A percentile compares a stretch with the other conserved stretches of the same genome.
Evolutionary conservation across 2,113 vertebrate genomes (phyloP).

Genomic region (Trogon surrucura): DNA sequence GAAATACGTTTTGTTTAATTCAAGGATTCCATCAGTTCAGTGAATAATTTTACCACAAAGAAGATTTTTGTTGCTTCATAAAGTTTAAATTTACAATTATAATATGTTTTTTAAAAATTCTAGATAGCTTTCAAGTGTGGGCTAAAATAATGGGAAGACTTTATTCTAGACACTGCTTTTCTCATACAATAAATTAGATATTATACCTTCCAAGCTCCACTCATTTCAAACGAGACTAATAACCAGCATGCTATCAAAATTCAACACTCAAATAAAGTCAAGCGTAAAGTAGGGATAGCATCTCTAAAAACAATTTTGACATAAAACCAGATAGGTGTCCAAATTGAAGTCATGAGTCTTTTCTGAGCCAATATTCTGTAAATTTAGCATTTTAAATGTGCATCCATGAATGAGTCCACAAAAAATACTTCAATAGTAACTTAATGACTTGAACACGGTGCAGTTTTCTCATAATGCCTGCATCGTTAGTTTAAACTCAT

Average conservation of each 20-base stretch:
- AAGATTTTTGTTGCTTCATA: background rate
- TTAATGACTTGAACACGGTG: background rate
- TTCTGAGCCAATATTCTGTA: background rate
- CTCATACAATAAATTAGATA: background rate
- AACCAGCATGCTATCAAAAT: background rate
- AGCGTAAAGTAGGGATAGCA: background rate
- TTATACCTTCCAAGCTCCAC: background rate
- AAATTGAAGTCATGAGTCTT: background rate
- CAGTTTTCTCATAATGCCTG: background rate
- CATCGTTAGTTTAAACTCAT: background rate
- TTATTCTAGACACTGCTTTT: background rate
- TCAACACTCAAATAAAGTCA: background rate
- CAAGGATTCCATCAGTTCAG: background rate
- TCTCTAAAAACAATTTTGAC: background rate
- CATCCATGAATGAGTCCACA: background rate
- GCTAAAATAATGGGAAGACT: background rate
- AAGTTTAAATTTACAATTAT: slow-evolving; percentile 9
- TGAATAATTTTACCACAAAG: background rate
- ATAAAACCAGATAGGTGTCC: background rate
- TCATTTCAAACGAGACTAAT: background rate
- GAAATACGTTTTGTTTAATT: background rate
- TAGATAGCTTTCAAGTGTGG: background rate
- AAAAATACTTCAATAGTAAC: background rate
- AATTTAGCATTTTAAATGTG: background rate
- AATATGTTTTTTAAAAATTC: background rate